Base-by-base conservation (phyloP, 2,888 invertebrate genomes). In the Antitype chi region DNA sequence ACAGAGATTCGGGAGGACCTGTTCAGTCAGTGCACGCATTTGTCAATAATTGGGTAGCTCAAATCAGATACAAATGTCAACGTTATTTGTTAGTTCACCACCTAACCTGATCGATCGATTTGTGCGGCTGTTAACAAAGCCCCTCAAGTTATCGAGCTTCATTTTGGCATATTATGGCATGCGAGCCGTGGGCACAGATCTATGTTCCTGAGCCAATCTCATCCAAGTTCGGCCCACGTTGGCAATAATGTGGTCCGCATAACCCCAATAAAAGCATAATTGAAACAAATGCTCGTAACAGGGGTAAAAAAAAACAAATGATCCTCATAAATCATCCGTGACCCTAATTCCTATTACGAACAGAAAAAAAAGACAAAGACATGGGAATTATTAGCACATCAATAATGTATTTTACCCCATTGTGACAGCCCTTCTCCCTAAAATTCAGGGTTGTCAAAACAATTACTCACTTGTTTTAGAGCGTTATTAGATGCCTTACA, bases 331-430 rank as follows among this genome's bases (percentile, higher is more conserved):
- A 78, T 79, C 70, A 78, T 79, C 38, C 28, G 62, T 43, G 55
- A 60, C 70, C 79, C 79, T 63, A 57, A 78, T 79, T 55, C 66
- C 74, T 80, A 70, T 80, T 74, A 77, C 57, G 70, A 49, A 60
- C 66, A 15, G 60, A 57, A 81, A 82, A 78, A 78, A 76, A 73
- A 78, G 53, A 68, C 69, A 70, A 66, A 68, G 78, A 74, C 66
- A 74, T 47, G 74, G 76, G 68, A 75, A 85, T 78, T 83, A 75
- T 85, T 85, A 78, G 76, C 75, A 74, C 71, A 78, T 79, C 70
- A 70, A 78, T 80, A 66, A 80, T 28, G 38, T 67, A 64, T 67
- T 72, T 62, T 55, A 78, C 60, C 63, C 63, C n/a, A 62, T 79
- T 70, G 55, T 63, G 62, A 55, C 60, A 62, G 7, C 49, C 70